Evolutionary conservation across 2,113 vertebrate genomes (phyloP), one percentile per base, ranked within the genome.

Genomic region (Cheilinus undulatus): DNA sequence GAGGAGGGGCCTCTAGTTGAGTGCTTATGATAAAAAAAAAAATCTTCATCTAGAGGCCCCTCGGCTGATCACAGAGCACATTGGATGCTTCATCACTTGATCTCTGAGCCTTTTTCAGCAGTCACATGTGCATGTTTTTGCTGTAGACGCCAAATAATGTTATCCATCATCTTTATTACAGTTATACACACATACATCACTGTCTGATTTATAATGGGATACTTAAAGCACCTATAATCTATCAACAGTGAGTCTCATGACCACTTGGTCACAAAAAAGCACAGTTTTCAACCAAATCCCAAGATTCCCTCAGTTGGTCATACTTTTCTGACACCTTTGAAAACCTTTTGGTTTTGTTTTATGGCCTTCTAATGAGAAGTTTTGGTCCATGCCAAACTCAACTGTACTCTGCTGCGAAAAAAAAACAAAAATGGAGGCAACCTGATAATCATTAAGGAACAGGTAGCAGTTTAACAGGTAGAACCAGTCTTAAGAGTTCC

Each of bases 111-210:
- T 65, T 38, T 54, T 56, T 7, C 49, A 32, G n/a, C 45, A n/a
- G 14, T 63, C 58, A 43, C 40, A 50, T 7, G 45, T 19, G 14
- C 36, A 50, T 67, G 63, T 34, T 67, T 60, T 49, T 23, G 34
- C 36, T 58, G 24, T 48, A 56, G 34, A 42, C 15, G 23, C 34
- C 26, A 73, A 66, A 71, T 66, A 69, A 78, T 23, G 11, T 40
- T 43, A 73, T 85, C 68, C 48, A 78, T 89, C 80, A 82, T 77
- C 67, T 49, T 0, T 62, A 71, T 32, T 53, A 27, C 48, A 65
- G 20, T 59, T 28, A 42, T 45, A 38, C 23, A 65, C 28, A 68
- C 43, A 81, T 69, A 65, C 0, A 80, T 87, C 82, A 80, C 40
- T 73, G 42, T 75, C 83, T 58, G 36, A 24, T 51, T 27, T 67